These are phyloP conservation scores for Lymantria monacha DNA, from an alignment of 2,888 invertebrate genomes.

Conservation along the genomic window DNA sequence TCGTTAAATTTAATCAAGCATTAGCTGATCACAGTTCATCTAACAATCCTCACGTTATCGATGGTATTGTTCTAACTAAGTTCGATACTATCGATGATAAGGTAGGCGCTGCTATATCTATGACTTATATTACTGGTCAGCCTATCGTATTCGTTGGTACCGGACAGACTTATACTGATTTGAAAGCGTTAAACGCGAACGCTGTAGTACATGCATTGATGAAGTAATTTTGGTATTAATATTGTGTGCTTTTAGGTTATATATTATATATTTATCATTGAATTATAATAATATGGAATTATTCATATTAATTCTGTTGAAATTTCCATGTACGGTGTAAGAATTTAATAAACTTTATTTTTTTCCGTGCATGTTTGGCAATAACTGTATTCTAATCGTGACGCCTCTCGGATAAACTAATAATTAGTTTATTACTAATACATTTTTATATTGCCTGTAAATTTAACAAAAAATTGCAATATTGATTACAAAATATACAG, in stretches of 20 bases:
- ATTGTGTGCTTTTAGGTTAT: slow-evolving; percentile 21
- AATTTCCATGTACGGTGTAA: neutral
- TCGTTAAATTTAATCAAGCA: slow-evolving; percentile 99
- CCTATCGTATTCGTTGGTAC: slow-evolving; percentile 99
- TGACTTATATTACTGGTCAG: slow-evolving; percentile 99
- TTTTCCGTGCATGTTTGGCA: too few relatives aligned
- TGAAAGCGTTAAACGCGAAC: slow-evolving; percentile 97
- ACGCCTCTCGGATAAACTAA: too few relatives aligned
- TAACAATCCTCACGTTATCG: slow-evolving; percentile 94
- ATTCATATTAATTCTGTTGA: neutral
- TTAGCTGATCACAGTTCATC: slow-evolving; percentile 94
- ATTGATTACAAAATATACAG: too few relatives aligned
- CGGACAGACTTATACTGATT: slow-evolving; percentile 99
- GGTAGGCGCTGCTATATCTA: slow-evolving; percentile 99
- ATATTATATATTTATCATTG: neutral
- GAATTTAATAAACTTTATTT: too few relatives aligned
- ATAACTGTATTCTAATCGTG: too few relatives aligned
- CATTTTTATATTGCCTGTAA: too few relatives aligned
- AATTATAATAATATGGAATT: neutral
- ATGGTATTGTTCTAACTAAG: slow-evolving; percentile 99
- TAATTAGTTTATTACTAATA: too few relatives aligned
- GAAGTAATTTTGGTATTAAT: slow-evolving; percentile 83
- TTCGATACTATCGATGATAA: slow-evolving; percentile 99
- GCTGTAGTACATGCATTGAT: slow-evolving; percentile 98
- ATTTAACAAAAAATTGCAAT: too few relatives aligned